Evolutionary conservation across 2,888 invertebrate species (phyloP), one percentile per base, ranked within the genome.

Genomic region (Axea sp.): DNA sequence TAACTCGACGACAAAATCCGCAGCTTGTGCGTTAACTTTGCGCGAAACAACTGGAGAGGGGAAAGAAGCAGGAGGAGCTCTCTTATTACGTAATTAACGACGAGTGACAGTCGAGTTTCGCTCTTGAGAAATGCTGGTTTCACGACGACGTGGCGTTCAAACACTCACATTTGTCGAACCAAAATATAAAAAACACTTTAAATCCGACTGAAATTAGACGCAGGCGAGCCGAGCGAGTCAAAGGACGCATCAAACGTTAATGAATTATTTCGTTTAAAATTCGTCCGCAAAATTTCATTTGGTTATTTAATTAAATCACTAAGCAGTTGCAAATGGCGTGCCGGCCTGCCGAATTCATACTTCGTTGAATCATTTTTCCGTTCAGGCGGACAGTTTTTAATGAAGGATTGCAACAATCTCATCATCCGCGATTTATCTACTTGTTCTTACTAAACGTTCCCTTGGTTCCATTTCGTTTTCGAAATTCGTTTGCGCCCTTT

Each of bases 81-180:
- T 64, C 59, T 75, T 71, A 75, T 69, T 69, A 69, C 69, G 68
- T 71, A 69, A 65, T 69, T 71, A 75, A 71, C 71, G 75, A 75
- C 75, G 65, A 71, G 71, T 71, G 69, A 71, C 75, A 75, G 69
- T 65, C 74, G 65, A 49, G 74, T 69, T 74, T 69, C 65, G 69
- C 74, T 69, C 59, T 74, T 74, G 69, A 69, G 74, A 69, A 74
- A 74, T 74, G 69, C 64, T 45, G 24, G 69, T 74, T 74, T 68
- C 65, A 69, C 65, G 69, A 64, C 59, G 47, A 57, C 68, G 68
- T 55, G 51, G 59, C 60, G 59, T 28, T 53, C 65, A 39, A 65
- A 60, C 72, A 51, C 59, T 72, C 43, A 9, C 57, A 64, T 45
- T 71, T 65, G 65, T 55, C 53, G 67, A 47, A 51, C 24, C 35